A percentile compares a stretch with the other conserved stretches of the same genome.
Evolutionary conservation across 2,888 invertebrate species (phyloP).

Genomic region (Atrina japonica): DNA sequence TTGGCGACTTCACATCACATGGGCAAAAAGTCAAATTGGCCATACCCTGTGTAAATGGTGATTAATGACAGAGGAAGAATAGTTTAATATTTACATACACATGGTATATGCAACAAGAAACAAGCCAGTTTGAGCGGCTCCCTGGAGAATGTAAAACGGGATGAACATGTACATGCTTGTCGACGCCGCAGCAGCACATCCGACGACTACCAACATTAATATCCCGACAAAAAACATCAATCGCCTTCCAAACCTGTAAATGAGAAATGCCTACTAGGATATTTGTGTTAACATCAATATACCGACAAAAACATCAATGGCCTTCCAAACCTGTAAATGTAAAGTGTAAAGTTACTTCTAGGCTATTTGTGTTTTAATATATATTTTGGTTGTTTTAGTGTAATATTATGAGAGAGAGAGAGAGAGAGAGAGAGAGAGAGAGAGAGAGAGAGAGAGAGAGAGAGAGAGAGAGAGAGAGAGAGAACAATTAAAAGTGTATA

Average conservation of each 20-base stretch:
- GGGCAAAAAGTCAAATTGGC: too few species aligned
- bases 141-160: conserved; percentile 64
- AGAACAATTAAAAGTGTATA: too few species aligned
- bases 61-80: too few species aligned
- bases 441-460: too few species aligned
- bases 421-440: too few species aligned
- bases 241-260: conserved; percentile 59
- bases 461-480: too few species aligned
- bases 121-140: conserved; percentile 58
- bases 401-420: too few species aligned
- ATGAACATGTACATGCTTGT: conserved; percentile 56
- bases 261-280: background rate
- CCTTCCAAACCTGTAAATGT: background rate
- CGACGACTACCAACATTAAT: conserved; percentile 49
- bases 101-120: conserved; percentile 60
- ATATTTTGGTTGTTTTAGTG: too few species aligned
- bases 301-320: background rate
- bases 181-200: conserved; percentile 50
- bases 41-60: too few species aligned
- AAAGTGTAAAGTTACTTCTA: too few species aligned
- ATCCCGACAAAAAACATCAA: conserved; percentile 56
- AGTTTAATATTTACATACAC: conserved; percentile 49
- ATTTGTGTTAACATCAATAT: background rate
- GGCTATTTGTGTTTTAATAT: background rate
- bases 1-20: too few species aligned